phyloP scores from a whole-genome alignment of 2,113 vertebrate genomes.

The Gymnocephalus cernua region DNA sequence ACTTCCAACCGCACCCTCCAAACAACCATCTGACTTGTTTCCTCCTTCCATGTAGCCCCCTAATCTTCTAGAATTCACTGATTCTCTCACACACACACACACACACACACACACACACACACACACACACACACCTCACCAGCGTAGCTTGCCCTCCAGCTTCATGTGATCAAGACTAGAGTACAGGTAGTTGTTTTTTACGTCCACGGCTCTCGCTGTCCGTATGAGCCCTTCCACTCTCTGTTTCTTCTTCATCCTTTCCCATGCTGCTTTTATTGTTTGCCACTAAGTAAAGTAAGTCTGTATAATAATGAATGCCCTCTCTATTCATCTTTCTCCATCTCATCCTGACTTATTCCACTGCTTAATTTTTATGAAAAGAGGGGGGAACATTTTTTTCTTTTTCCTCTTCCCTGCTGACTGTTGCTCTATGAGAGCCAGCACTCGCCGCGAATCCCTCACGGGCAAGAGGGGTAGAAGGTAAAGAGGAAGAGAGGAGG shows the following conservation, averaged over 20 bases:
- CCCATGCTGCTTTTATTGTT: slow-evolving; percentile 44
- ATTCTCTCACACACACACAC: too few species aligned
- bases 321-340: neutral
- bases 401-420: slow-evolving; percentile 11
- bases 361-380: slow-evolving; percentile 47
- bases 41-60: slow-evolving; percentile 19
- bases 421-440: slow-evolving; percentile 44
- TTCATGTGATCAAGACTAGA: slow-evolving; percentile 48
- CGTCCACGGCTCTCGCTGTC: slow-evolving; percentile 23
- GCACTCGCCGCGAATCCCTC: slow-evolving; percentile 17
- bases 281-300: slow-evolving; percentile 60
- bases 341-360: neutral
- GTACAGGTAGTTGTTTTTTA: slow-evolving; percentile 31
- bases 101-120: too few species aligned
- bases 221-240: slow-evolving; percentile 40
- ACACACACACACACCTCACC: slow-evolving; percentile 17
- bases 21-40: slow-evolving; percentile 44
- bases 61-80: too few species aligned
- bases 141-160: slow-evolving; percentile 41
- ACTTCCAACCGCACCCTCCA: slow-evolving; percentile 19
- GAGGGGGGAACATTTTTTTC: neutral
- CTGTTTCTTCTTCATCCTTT: slow-evolving; percentile 34
- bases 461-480: slow-evolving; percentile 5
- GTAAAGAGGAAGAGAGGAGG: neutral
- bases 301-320: slow-evolving; percentile 65